Conservation (phyloP, 2,888 invertebrate species). For the Salpingus planirostris region DNA sequence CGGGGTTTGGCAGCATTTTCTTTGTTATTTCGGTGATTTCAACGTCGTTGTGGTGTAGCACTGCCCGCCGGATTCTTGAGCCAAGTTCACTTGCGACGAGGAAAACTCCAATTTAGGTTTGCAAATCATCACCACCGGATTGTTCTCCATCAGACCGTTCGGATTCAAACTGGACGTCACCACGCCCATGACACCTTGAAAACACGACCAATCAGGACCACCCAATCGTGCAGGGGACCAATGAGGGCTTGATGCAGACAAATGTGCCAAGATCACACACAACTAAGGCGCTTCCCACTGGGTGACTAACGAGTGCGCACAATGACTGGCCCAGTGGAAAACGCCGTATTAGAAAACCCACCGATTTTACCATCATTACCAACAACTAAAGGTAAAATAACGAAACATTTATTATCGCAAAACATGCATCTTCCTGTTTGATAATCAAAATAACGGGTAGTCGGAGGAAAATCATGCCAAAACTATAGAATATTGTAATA, state of each 20-base stretch:
- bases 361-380: no score
- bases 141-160: slow-evolving; percentile 57
- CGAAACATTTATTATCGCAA: no score
- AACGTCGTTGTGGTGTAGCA: slow-evolving; percentile 31
- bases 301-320: no score
- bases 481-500: slow-evolving; percentile 2
- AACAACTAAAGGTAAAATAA: no score
- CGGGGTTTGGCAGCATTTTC: slow-evolving; percentile 13
- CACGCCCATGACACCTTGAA: slow-evolving; percentile 39
- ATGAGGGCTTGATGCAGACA: no score
- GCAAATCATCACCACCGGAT: slow-evolving; percentile 45
- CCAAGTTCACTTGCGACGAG: slow-evolving; percentile 35
- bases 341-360: no score
- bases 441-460: background rate
- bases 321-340: no score
- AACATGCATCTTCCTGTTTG: background rate
- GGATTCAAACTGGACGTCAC: slow-evolving; percentile 57
- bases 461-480: background rate
- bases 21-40: slow-evolving; percentile 19
- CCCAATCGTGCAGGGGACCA: no score
- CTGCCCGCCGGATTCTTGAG: slow-evolving; percentile 33
- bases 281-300: no score
- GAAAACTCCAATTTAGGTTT: slow-evolving; percentile 47
- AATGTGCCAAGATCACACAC: no score
- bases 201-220: no score